These are phyloP conservation scores for Philaethria dido DNA, from an alignment of 2,888 invertebrate species.

Conservation along the genomic window DNA sequence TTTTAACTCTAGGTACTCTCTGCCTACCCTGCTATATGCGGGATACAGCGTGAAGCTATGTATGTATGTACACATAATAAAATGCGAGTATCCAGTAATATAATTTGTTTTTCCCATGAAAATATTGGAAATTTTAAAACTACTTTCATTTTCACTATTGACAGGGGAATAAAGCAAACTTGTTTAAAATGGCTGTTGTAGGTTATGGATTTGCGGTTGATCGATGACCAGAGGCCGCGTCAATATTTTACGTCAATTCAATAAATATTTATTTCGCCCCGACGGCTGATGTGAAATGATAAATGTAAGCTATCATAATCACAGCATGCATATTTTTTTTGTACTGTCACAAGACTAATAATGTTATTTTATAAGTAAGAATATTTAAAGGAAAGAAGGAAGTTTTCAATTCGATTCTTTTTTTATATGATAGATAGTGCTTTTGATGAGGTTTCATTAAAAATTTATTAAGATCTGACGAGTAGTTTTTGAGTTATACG, in stretches of 20 bases:
- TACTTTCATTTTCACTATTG: background rate
- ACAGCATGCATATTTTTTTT: slow-evolving; percentile 9
- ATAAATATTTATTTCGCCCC: slow-evolving; percentile 58
- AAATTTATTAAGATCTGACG: too few species aligned
- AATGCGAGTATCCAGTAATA: too few species aligned
- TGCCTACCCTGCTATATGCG: too few species aligned
- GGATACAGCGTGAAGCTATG: too few species aligned
- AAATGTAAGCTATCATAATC: slow-evolving; percentile 38
- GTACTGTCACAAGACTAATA: background rate
- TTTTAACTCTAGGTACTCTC: too few species aligned
- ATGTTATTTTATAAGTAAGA: background rate
- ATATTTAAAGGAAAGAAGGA: too few species aligned
- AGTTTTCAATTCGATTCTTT: too few species aligned
- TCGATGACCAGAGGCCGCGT: slow-evolving; percentile 52
- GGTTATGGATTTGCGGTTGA: slow-evolving; percentile 24
- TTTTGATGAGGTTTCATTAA: too few species aligned
- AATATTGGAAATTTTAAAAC: background rate
- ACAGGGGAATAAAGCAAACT: slow-evolving; percentile 2
- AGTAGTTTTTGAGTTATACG: too few species aligned
- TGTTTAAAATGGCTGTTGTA: background rate
- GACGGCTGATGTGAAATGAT: slow-evolving; percentile 36
- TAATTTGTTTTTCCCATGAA: background rate
- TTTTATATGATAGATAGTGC: too few species aligned
- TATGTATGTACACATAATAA: too few species aligned
- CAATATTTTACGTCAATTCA: slow-evolving; percentile 56